These are phyloP conservation scores for Melanophora roralis DNA, from an alignment of 2,888 invertebrate species.

Conservation along the genomic window DNA sequence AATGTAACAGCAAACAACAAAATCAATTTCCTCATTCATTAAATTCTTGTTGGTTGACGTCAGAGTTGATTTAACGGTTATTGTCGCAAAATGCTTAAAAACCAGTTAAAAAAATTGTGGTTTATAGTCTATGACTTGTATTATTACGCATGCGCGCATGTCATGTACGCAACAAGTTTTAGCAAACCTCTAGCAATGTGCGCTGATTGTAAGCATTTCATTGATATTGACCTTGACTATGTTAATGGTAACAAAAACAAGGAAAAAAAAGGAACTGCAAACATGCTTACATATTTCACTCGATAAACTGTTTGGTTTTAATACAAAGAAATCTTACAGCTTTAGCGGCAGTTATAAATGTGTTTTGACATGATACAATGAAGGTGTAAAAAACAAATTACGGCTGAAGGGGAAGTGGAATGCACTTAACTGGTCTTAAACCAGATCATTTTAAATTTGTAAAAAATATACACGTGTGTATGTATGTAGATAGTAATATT, in stretches of 20 bases:
- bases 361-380: constrained; percentile 25
- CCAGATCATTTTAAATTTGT: neutral
- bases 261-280: constrained; percentile 54
- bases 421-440: constrained; percentile 23
- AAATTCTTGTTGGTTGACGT: constrained; percentile 34
- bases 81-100: neutral
- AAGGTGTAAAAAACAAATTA: constrained; percentile 24
- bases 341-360: constrained; percentile 13
- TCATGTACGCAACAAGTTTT: constrained; percentile 41
- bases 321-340: neutral
- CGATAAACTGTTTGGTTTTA: constrained; percentile 29
- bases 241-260: constrained; percentile 36
- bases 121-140: constrained; percentile 6
- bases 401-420: constrained; percentile 8
- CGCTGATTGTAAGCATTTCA: constrained; percentile 28
- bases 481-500: neutral
- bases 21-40: constrained; percentile 54
- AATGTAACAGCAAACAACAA: neutral
- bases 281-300: constrained; percentile 47
- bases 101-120: neutral
- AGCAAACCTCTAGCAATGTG: neutral
- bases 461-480: neutral
- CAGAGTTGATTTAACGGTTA: constrained; percentile 11
- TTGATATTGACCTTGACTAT: constrained; percentile 58
- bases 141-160: constrained; percentile 33